Conservation (phyloP, 2,888 invertebrate species). For the Criorhina ranunculi region DNA sequence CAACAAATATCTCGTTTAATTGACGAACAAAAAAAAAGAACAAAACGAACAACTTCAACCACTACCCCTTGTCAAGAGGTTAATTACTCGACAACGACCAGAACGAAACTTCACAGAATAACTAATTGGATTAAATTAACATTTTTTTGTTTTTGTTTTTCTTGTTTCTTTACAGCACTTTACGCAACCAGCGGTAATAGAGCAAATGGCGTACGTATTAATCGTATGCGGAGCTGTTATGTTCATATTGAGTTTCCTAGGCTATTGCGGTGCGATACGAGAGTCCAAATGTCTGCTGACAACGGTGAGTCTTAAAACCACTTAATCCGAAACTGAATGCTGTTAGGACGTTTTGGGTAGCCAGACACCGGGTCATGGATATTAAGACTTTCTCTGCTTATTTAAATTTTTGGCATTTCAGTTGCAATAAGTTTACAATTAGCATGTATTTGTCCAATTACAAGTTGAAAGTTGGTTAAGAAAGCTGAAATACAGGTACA, state of each 20-base stretch:
- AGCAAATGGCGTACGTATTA: slow-evolving; percentile 88
- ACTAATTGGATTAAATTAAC: slow-evolving; percentile 64
- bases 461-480: slow-evolving; percentile 1
- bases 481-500: neutral
- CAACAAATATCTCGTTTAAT: slow-evolving; percentile 27
- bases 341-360: neutral
- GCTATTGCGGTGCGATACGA: slow-evolving; percentile 89
- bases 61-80: slow-evolving; percentile 38
- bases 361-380: neutral
- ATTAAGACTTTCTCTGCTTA: slow-evolving; percentile 9
- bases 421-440: slow-evolving; percentile 1
- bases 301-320: slow-evolving; percentile 86
- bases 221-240: slow-evolving; percentile 89
- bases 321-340: slow-evolving; percentile 5
- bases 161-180: slow-evolving; percentile 85
- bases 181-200: slow-evolving; percentile 87
- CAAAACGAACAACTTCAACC: slow-evolving; percentile 11
- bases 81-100: slow-evolving; percentile 57
- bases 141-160: slow-evolving; percentile 54
- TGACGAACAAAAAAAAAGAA: slow-evolving; percentile 21
- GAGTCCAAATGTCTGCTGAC: slow-evolving; percentile 89
- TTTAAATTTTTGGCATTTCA: neutral
- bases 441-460: neutral
- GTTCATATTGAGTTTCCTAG: slow-evolving; percentile 90
- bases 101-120: slow-evolving; percentile 17